phyloP scores from a whole-genome alignment of 2,797 vertebrate species.

The Acipenser transmontanus region DNA sequence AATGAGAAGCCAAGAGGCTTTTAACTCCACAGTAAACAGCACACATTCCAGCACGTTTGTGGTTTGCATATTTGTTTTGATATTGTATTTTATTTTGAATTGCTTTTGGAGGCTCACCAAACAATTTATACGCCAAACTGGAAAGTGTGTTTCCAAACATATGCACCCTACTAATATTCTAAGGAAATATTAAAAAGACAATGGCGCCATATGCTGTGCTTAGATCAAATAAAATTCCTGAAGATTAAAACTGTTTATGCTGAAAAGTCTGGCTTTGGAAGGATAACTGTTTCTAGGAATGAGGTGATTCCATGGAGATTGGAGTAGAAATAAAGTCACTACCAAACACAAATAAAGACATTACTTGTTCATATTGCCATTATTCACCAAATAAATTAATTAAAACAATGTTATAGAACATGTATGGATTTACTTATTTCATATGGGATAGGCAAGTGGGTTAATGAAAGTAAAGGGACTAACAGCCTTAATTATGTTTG shows the following conservation, averaged over 20 bases:
- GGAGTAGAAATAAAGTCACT: too few relatives aligned
- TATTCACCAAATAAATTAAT: too few relatives aligned
- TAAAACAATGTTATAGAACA: too few relatives aligned
- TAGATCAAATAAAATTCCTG: conserved; percentile 45
- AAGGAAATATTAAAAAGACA: conserved; percentile 46
- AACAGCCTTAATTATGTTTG: too few relatives aligned
- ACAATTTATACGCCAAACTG: conserved; percentile 51
- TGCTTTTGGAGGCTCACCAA: conserved; percentile 52
- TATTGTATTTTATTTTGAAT: conserved; percentile 59
- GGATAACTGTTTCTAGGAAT: too few relatives aligned
- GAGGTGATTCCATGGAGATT: too few relatives aligned
- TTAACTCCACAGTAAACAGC: conserved; percentile 64
- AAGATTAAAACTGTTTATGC: conserved; percentile 31
- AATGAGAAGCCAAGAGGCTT: conserved; percentile 11
- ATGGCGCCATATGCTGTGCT: conserved; percentile 45
- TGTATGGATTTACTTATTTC: too few relatives aligned
- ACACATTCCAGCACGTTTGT: conserved; percentile 60
- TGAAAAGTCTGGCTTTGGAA: conserved; percentile 30
- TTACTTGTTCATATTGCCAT: too few relatives aligned
- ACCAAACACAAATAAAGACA: too few relatives aligned
- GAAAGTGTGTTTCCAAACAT: conserved; percentile 48
- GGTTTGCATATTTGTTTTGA: conserved; percentile 67
- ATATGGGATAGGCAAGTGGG: too few relatives aligned
- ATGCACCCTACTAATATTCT: conserved; percentile 45
- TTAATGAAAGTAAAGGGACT: too few relatives aligned